Percentiles rank a stretch among this genome's conserved stretches.
Evolutionary conservation across 2,888 invertebrate genomes (phyloP).

Genomic region (Brachynemurus nebulosus): DNA sequence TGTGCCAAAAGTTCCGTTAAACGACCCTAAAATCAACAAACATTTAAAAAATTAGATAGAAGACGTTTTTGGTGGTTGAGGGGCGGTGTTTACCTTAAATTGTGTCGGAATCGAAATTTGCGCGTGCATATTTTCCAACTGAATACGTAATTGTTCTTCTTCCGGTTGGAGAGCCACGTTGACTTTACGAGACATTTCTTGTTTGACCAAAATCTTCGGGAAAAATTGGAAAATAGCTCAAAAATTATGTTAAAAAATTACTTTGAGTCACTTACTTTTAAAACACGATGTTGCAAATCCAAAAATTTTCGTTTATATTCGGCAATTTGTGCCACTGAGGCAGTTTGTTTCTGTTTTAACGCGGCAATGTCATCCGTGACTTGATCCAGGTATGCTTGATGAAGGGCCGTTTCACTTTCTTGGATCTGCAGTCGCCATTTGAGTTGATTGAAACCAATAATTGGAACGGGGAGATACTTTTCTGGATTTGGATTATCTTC

Average conservation of each 20-base stretch:
- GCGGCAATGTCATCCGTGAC: slow-evolving; percentile 64
- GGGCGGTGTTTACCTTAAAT: too few relatives aligned
- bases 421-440: slow-evolving; percentile 74
- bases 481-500: slow-evolving; percentile 87
- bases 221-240: background rate
- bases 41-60: slow-evolving; percentile 2
- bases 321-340: slow-evolving; percentile 64
- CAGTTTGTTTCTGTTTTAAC: slow-evolving; percentile 67
- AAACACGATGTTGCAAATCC: slow-evolving; percentile 67
- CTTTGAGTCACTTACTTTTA: slow-evolving; percentile 58
- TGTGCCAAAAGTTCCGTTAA: slow-evolving; percentile 83
- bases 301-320: slow-evolving; percentile 71
- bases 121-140: slow-evolving; percentile 72
- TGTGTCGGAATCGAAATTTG: slow-evolving; percentile 86
- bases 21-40: slow-evolving; percentile 48
- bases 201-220: slow-evolving; percentile 65
- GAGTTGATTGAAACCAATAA: slow-evolving; percentile 76
- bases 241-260: background rate
- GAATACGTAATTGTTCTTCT: slow-evolving; percentile 78
- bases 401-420: slow-evolving; percentile 68
- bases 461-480: slow-evolving; percentile 83
- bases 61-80: too few relatives aligned
- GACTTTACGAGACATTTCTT: slow-evolving; percentile 77
- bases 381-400: slow-evolving; percentile 65
- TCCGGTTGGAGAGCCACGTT: slow-evolving; percentile 79